These are phyloP conservation scores for Zophobas atratus DNA, from an alignment of 1,140 invertebrate species.

Conservation along the genomic window DNA sequence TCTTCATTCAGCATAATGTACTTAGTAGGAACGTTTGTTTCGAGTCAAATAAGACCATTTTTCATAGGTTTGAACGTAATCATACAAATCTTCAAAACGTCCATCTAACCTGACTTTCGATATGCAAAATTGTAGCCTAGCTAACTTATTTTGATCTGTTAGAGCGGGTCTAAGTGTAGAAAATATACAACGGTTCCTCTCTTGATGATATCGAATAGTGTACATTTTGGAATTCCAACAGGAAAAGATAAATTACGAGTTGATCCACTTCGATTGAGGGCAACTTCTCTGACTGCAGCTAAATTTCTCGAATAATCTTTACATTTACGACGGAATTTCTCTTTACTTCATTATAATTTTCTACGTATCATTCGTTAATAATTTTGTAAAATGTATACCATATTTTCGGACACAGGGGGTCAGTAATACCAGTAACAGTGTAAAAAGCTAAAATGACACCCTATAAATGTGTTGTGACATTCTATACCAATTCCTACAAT, in stretches of 20 bases:
- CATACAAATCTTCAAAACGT: constrained; percentile 41
- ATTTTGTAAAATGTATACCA: constrained; percentile 23
- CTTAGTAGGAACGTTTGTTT: constrained; percentile 47
- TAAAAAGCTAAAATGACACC: no score
- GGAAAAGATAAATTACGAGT: constrained; percentile 32
- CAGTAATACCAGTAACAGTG: no score
- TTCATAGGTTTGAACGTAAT: constrained; percentile 44
- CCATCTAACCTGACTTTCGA: constrained; percentile 42
- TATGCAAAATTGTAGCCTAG: constrained; percentile 45
- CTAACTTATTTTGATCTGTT: constrained; percentile 41
- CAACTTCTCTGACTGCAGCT: constrained; percentile 20
- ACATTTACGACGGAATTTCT: constrained; percentile 29
- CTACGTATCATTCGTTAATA: no score
- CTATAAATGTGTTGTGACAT: no score
- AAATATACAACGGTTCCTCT: constrained; percentile 37
- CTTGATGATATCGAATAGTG: constrained; percentile 39
- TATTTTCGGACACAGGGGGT: constrained; percentile 12
- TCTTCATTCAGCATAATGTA: constrained; percentile 44
- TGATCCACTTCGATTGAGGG: no score
- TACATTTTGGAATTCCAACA: constrained; percentile 42
- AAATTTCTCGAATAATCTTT: constrained; percentile 41
- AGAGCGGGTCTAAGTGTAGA: constrained; percentile 36
- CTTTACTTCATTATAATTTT: no score
- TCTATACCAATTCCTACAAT: no score
- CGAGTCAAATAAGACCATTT: constrained; percentile 45